phyloP scores from a whole-genome alignment of 1,140 invertebrate genomes.

The Prorops nasuta region DNA sequence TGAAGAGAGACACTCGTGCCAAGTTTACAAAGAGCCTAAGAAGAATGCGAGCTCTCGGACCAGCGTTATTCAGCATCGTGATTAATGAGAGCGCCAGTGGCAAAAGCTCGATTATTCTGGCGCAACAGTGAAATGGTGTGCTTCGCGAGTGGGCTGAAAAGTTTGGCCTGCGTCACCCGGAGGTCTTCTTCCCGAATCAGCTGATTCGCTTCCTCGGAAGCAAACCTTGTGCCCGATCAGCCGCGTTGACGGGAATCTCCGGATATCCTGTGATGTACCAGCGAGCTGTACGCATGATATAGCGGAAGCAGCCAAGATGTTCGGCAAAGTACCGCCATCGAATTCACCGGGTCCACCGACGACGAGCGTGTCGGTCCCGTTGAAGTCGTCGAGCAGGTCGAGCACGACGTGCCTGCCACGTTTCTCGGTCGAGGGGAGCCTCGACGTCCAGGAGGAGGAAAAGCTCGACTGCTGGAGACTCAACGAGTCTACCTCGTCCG shows the following conservation, averaged over 20 bases:
- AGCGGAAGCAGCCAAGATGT: conserved; percentile 30
- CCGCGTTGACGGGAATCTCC: neutral
- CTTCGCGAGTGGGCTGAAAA: neutral
- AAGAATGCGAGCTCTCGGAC: too few relatives aligned
- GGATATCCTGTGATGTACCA: neutral
- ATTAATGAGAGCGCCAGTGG: too few relatives aligned
- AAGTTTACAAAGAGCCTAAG: too few relatives aligned
- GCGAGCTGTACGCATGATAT: neutral
- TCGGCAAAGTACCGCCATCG: conserved; percentile 45
- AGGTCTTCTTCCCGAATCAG: neutral
- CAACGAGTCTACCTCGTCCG: conserved; percentile 23
- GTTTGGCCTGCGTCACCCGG: neutral
- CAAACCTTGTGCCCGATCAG: neutral
- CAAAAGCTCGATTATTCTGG: too few relatives aligned
- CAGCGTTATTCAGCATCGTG: too few relatives aligned
- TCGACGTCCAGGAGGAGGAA: conserved; percentile 23
- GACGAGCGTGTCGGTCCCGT: conserved; percentile 5
- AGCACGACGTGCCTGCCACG: conserved; percentile 33
- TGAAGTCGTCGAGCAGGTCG: conserved; percentile 10
- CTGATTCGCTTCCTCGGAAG: neutral
- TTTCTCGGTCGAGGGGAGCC: conserved; percentile 32
- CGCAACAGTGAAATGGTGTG: neutral
- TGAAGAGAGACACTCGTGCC: too few relatives aligned
- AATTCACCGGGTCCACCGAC: conserved; percentile 36
- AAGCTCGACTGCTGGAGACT: conserved; percentile 29